Evolutionary conservation across 2,113 vertebrate genomes (phyloP).

Genomic region (Malurus elegans): DNA sequence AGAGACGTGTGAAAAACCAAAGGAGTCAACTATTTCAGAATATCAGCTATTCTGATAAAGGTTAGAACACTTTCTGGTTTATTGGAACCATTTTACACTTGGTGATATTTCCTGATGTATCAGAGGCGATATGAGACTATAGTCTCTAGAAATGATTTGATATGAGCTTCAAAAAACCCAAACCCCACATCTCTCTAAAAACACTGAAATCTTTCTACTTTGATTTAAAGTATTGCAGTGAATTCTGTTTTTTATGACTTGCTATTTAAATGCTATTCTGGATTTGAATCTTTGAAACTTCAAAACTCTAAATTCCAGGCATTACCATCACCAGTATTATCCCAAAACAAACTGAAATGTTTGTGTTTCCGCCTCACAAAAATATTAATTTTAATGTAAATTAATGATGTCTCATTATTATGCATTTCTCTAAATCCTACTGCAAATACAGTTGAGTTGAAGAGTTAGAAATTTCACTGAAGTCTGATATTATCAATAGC

Average conservation of each 20-base stretch:
- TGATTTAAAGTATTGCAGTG: background rate
- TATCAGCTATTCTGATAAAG: background rate
- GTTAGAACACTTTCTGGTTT: background rate
- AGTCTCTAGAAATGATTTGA: background rate
- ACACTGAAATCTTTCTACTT: background rate
- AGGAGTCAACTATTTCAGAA: background rate
- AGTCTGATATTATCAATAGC: background rate
- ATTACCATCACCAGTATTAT: background rate
- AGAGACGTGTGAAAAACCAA: background rate
- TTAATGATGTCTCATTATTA: background rate
- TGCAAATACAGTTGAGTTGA: constrained; percentile 32
- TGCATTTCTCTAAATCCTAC: constrained; percentile 1
- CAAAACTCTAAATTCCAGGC: background rate
- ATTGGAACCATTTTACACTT: background rate
- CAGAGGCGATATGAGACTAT: background rate
- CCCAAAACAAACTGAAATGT: background rate
- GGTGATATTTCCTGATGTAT: background rate
- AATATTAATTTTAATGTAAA: constrained; percentile 20
- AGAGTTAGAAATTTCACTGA: background rate
- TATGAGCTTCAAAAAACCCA: background rate
- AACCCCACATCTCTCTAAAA: background rate
- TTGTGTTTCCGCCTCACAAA: constrained; percentile 1
- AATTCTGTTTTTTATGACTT: background rate
- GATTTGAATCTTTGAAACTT: background rate
- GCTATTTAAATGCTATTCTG: background rate